phyloP scores from a whole-genome alignment of 2,113 vertebrate species.

The Pelodiscus sinensis region DNA sequence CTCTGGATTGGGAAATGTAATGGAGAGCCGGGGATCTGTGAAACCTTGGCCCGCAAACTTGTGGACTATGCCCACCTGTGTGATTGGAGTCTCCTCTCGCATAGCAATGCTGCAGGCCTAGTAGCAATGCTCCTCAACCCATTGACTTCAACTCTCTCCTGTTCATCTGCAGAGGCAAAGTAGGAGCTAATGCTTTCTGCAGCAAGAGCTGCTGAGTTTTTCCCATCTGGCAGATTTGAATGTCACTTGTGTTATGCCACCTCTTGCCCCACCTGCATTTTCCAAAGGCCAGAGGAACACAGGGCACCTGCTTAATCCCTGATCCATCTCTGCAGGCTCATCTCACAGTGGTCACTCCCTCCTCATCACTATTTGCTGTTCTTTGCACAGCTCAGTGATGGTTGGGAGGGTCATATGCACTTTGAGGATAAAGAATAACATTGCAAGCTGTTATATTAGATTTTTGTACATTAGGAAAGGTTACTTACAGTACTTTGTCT shows the following conservation, averaged over 20 bases:
- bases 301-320: neutral
- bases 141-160: neutral
- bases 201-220: neutral
- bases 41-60: neutral
- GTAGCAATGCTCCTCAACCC: neutral
- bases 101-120: fast-evolving
- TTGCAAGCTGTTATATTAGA: neutral
- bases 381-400: neutral
- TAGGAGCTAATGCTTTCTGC: neutral
- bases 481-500: neutral
- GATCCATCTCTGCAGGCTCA: neutral
- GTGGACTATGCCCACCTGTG: neutral
- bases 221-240: neutral
- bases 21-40: neutral
- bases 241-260: neutral
- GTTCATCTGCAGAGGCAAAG: neutral
- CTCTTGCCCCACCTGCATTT: neutral
- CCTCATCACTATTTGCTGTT: neutral
- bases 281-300: neutral
- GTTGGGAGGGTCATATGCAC: neutral
- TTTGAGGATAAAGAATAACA: neutral
- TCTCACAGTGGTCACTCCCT: neutral
- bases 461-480: neutral
- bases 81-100: neutral
- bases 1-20: neutral